Base-by-base conservation (phyloP, 2,797 vertebrate genomes). In the Chanos chanos region DNA sequence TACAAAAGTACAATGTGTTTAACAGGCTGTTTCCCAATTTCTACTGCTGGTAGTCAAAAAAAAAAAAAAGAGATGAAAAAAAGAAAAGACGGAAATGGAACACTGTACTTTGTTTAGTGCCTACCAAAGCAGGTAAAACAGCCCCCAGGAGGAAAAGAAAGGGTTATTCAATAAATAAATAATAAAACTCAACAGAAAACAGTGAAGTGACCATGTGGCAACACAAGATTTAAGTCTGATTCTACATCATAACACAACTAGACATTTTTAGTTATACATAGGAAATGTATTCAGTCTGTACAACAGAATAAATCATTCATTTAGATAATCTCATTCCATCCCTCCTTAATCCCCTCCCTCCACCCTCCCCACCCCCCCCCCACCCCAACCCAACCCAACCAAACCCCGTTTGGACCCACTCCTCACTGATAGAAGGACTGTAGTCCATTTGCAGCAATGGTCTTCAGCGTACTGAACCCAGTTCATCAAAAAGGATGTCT, bases 1-100 rank as follows among this genome's bases (percentile, higher is more conserved):
- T 89, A 90, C 79, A 90, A 91, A 90, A 89, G 89, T 90, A 89
- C 81, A 79, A 81, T 83, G 80, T 80, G 82, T 87, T 84, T 78
- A 72, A 86, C 77, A 78, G 71, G 62, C 79, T 45, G 37, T 69
- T 25, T 70, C 60, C 81, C 22, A 19, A 19, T 60, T 34, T 76
- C 81, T 85, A 80, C 80, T 86, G 86, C 87, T 87, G 86, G 84
- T 87, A 79, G 75, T 76, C 72, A 68, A 80, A 72, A 83, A 73
- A 78, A 78, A 50, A 77, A 61, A 59, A 40, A 79, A 52, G 19
- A 67, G 37, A 63, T 44, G 52, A 61, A 52, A 45, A 33, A 43
- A 31, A 31, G 34, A 10, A 22, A 74, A 74, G 67, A 80, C 59
- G 73, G 75, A 65, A 33, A 44, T 39, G 16, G 40, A 63, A 80